Conservation (phyloP, 2,888 invertebrate genomes). For the Stenurella melanura region DNA sequence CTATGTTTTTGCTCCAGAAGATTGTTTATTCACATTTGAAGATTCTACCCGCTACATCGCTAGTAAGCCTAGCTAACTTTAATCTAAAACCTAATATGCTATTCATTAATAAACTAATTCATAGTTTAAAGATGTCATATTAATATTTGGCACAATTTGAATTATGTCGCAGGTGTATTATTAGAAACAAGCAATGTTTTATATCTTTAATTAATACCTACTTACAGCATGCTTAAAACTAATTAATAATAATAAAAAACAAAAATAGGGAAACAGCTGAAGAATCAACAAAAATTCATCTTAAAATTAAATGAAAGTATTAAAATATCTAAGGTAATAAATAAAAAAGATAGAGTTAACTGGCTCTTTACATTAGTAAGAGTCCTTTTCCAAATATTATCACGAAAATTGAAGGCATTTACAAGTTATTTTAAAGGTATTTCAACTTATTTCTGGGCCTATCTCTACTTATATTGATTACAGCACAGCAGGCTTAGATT, state of each 20-base stretch:
- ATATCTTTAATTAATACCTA: constrained; percentile 16
- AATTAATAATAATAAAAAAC: constrained; percentile 12
- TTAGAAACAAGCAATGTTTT: background rate
- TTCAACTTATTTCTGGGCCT: constrained; percentile 52
- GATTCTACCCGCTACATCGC: too few species aligned
- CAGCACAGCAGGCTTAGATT: constrained; percentile 56
- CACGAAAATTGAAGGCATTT: constrained; percentile 53
- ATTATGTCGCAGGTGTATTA: too few species aligned
- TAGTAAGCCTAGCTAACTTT: too few species aligned
- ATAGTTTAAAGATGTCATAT: too few species aligned
- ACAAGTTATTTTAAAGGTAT: constrained; percentile 58
- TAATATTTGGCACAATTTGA: too few species aligned
- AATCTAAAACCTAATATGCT: too few species aligned
- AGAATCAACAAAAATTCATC: constrained; percentile 37
- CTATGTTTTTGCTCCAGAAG: too few species aligned
- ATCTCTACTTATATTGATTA: constrained; percentile 58
- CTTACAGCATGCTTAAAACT: constrained; percentile 8
- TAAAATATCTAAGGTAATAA: constrained; percentile 54
- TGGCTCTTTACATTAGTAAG: constrained; percentile 47
- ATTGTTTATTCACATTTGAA: too few species aligned
- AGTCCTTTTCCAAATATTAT: constrained; percentile 45
- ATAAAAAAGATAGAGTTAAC: constrained; percentile 52
- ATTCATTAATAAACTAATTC: too few species aligned
- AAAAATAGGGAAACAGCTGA: constrained; percentile 38
- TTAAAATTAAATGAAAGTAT: constrained; percentile 57